Percentiles rank a stretch among this genome's conserved stretches.
These are phyloP conservation scores for Acyrthosiphon pisum DNA, from an alignment of 1,140 invertebrate species.

Conservation along the genomic window DNA sequence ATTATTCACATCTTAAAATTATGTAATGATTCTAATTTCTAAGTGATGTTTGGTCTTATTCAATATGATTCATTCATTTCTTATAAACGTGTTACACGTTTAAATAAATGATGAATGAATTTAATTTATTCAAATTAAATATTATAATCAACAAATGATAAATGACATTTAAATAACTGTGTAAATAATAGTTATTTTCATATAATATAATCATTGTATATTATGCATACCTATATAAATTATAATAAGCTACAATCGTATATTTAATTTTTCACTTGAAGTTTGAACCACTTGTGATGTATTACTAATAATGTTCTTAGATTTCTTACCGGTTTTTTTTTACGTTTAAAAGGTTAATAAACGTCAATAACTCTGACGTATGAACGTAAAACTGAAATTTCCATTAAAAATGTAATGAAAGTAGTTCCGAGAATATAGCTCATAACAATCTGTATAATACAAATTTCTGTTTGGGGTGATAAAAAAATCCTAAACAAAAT, in stretches of 20 bases:
- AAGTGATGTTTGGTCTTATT: neutral
- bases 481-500: neutral
- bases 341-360: neutral
- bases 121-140: neutral
- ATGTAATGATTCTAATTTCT: neutral
- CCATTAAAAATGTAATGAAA: conserved; percentile 26
- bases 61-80: neutral
- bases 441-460: neutral
- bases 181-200: neutral
- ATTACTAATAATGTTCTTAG: neutral
- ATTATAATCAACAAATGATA: neutral
- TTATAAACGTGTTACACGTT: neutral
- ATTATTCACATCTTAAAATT: neutral
- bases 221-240: neutral
- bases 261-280: neutral
- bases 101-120: neutral
- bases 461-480: neutral
- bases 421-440: neutral
- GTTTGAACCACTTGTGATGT: neutral
- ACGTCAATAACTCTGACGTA: neutral
- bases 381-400: neutral
- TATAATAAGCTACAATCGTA: neutral
- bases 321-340: neutral
- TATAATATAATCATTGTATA: neutral
- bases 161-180: neutral